phyloP scores from a whole-genome alignment of 2,888 invertebrate species.

The Ellobium chinense region DNA sequence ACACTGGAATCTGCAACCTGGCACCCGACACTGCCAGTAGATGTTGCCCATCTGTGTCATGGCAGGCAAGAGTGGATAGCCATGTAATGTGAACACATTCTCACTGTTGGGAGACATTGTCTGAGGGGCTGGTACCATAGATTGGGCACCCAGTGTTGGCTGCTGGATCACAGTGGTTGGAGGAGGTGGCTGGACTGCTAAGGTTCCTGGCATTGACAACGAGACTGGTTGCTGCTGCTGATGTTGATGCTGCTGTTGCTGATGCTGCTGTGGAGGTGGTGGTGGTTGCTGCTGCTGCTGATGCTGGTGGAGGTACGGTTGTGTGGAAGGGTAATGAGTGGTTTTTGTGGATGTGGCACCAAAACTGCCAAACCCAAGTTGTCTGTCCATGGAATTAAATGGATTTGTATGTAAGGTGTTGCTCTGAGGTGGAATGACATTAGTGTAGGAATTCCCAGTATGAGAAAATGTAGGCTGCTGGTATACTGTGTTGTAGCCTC shows the following conservation, averaged over 20 bases:
- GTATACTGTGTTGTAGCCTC: background rate
- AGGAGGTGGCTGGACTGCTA: background rate
- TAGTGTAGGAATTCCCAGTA: constrained; percentile 9
- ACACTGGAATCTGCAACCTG: constrained; percentile 40
- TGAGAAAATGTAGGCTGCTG: constrained; percentile 6
- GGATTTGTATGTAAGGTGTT: background rate
- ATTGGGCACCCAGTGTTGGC: background rate
- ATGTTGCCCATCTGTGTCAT: constrained; percentile 9
- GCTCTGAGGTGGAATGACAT: background rate
- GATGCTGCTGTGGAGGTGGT: background rate
- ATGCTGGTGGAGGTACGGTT: constrained; percentile 3
- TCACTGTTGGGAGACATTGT: constrained; percentile 16
- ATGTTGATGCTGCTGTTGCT: background rate
- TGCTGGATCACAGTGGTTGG: background rate
- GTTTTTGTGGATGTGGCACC: background rate
- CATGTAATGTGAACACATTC: constrained; percentile 27
- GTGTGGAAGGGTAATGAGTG: background rate
- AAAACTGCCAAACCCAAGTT: background rate
- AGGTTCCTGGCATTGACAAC: background rate
- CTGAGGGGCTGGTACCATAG: background rate
- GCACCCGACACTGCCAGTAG: constrained; percentile 36
- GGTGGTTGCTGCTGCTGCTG: background rate
- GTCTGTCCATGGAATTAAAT: constrained; percentile 7
- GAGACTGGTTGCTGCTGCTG: constrained; percentile 21
- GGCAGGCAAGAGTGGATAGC: constrained; percentile 27